Evolutionary conservation across 2,797 vertebrate species (phyloP), one percentile per base, ranked within the genome.

Genomic region (Eupleurogrammus muticus): DNA sequence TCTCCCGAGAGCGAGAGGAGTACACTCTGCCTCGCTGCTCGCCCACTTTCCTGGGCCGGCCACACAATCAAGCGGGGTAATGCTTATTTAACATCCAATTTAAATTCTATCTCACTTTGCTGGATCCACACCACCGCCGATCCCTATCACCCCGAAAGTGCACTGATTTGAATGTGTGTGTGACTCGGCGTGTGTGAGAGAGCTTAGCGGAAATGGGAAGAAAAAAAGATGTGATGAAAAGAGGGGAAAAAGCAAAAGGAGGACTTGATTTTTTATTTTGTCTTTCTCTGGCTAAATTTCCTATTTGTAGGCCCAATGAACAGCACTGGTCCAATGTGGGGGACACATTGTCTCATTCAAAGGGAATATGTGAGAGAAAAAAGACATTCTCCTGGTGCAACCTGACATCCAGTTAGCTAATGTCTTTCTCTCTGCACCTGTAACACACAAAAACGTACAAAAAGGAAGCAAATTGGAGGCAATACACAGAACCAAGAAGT

Each of bases 1-100:
- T 92, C 90, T 90, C 70, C 75, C 81, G 70, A 28, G 58, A 83
- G 79, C 79, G 78, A 74, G 79, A 64, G 56, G 55, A 70, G 87
- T 71, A 51, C 58, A 76, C 76, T 78, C 70, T 68, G 82, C 85
- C 77, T 91, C 81, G 80, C 80, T 79, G 90, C 87, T 85, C 83
- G 73, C 88, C 83, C 77, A 82, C 87, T 90, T 86, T 88, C 74
- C 80, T 61, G 75, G 79, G 81, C 81, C 71, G 83, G 81, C 77
- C 88, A 93, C 89, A 92, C 92, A 94, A 93, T 94, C 90, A 93
- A 86, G 80, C 58, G 50, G 69, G 90, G 93, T 93, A 93, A 94
- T 94, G 92, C 90, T 94, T 95, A 93, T 94, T 95, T 94, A 95
- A 94, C 94, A 93, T 94, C 92, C 93, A 94, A 94, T 94, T 94